These are phyloP conservation scores for Melieria omissa DNA, from an alignment of 2,888 invertebrate species.

Conservation along the genomic window DNA sequence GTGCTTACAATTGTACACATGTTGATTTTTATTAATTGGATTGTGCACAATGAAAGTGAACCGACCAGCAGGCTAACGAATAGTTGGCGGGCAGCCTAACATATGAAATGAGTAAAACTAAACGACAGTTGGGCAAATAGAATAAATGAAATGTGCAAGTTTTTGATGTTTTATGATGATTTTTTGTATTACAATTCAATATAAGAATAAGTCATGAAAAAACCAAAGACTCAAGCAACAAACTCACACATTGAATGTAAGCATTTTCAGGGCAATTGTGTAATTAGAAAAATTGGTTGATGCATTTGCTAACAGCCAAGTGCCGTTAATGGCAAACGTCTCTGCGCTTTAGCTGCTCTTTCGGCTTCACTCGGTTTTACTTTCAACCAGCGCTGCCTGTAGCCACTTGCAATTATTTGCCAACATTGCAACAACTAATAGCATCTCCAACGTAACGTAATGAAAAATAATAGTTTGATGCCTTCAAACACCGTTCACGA, in stretches of 20 bases:
- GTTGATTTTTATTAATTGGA: constrained; percentile 12
- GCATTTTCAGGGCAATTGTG: no score
- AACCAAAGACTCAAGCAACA: constrained; percentile 1
- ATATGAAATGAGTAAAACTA: neutral
- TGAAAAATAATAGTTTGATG: no score
- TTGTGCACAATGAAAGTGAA: neutral
- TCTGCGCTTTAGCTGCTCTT: no score
- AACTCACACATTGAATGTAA: neutral
- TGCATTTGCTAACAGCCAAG: no score
- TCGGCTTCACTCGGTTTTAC: no score
- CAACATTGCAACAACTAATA: no score
- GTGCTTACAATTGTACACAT: constrained; percentile 11
- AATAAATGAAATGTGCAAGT: neutral
- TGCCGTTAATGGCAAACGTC: no score
- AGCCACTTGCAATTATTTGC: no score
- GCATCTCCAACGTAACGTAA: no score
- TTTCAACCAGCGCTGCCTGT: no score
- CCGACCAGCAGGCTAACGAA: neutral
- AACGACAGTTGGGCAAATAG: neutral
- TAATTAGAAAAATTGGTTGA: no score
- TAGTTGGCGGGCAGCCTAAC: neutral
- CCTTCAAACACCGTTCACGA: no score
- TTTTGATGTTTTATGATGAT: neutral
- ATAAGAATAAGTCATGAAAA: neutral
- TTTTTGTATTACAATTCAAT: neutral